Base-by-base conservation (phyloP, 2,797 vertebrate species). In the Onychomys leucogaster region DNA sequence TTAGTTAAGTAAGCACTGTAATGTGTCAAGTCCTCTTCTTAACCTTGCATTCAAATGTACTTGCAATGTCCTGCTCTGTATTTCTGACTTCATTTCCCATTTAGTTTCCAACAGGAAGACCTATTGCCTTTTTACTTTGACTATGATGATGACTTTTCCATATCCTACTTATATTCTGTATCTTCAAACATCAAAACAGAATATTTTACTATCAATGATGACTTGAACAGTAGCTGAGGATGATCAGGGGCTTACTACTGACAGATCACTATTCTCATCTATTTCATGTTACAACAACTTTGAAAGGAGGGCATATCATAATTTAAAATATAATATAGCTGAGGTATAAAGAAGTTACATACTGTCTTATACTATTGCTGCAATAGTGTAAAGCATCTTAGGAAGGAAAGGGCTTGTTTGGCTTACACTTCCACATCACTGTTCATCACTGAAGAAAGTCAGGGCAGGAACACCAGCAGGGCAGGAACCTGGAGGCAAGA, bases 241-340 rank as follows among this genome's bases (percentile, higher is more conserved):
- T 32, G 37, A 76, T n/a, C 81, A 76, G 76, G 25, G 27, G 73
- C 46, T 85, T 78, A 52, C 21, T 86, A 49, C 55, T 34, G 81
- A 41, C 52, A 46, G 52, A 55, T 63, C 73, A 71, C 37, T 37
- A 0, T 76, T 88, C 27, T 69, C 67, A 67, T 43, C 43, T 67
- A n/a, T 32, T 59, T 41, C 69, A 11, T 23, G 8, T 67, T 67
- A 61, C 3, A 67, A 25, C 25, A 59, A 88, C 69, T 71, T 17
- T 65, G 13, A 57, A 78, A 93, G 17, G 13, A 86, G 93, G 63
- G 32, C 5, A 57, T 37, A 8, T 55, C 16, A 80, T 65, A 2
- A 81, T n/a, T 93, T 61, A 37, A 71, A 81, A 92, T 69, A 27
- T 43, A 52, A 96, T 57, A 78, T 61, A 83, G n/a, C 23, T 55